Percentiles rank a stretch among this genome's conserved stretches.
These are phyloP conservation scores for Emydura subglobosa DNA, from an alignment of 2,113 vertebrate genomes.

Conservation along the genomic window DNA sequence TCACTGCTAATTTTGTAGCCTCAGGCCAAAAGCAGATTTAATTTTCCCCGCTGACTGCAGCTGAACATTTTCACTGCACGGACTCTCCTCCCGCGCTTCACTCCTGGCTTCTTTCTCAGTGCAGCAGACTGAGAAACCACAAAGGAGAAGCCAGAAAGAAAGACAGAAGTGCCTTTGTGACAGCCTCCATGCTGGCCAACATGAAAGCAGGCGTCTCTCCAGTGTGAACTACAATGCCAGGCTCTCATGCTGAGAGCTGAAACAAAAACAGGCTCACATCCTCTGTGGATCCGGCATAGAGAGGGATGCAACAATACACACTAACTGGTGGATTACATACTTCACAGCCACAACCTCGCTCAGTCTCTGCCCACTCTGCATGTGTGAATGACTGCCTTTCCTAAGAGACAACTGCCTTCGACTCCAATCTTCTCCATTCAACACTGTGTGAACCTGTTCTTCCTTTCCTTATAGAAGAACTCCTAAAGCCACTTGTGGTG, in stretches of 20 bases:
- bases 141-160: not conserved
- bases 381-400: not conserved
- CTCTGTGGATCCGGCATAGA: fast-evolving
- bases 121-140: not conserved
- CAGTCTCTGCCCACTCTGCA: not conserved
- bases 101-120: not conserved
- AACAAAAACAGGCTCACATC: not conserved
- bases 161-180: fast-evolving
- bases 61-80: fast-evolving
- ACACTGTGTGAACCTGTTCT: not conserved
- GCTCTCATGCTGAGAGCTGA: not conserved
- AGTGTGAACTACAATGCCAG: not conserved
- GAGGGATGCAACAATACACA: not conserved
- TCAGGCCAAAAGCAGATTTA: fast-evolving
- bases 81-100: not conserved
- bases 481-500: not conserved
- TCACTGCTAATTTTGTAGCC: not conserved
- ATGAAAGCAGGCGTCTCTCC: not conserved
- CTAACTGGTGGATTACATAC: not conserved
- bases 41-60: fast-evolving
- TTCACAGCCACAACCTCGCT: not conserved
- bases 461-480: not conserved
- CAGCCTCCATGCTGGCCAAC: not conserved
- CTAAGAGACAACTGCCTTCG: not conserved
- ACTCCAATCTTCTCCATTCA: not conserved